These are phyloP conservation scores for Tolypeutes matacus DNA, from an alignment of 2,797 vertebrate species.

Conservation along the genomic window DNA sequence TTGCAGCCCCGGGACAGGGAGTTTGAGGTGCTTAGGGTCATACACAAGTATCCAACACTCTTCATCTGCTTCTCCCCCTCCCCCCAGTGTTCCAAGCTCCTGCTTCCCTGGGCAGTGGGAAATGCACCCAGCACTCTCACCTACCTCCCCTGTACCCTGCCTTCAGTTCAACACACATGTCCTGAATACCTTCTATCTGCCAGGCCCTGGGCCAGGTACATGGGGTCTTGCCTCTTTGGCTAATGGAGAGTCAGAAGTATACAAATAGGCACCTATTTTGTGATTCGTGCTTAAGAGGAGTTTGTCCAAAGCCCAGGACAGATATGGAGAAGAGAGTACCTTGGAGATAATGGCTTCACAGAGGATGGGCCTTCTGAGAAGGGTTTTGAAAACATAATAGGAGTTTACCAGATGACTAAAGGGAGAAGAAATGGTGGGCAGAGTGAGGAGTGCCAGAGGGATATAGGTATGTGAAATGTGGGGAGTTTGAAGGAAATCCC, in stretches of 20 bases:
- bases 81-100: background rate
- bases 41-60: background rate
- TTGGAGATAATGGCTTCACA: conserved; percentile 2
- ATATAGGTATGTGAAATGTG: background rate
- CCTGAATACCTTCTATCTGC: background rate
- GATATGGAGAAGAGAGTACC: background rate
- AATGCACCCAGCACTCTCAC: rapidly evolving
- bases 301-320: background rate
- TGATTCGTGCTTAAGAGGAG: background rate
- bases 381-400: conserved; percentile 39
- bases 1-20: background rate
- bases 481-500: background rate
- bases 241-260: background rate
- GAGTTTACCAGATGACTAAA: conserved; percentile 10
- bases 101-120: background rate
- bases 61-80: background rate
- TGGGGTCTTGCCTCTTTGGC: background rate
- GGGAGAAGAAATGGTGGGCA: background rate
- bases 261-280: background rate
- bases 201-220: background rate
- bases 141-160: rapidly evolving
- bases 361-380: background rate
- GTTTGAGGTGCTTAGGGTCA: background rate
- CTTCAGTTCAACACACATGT: background rate
- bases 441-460: background rate